These are phyloP conservation scores for Phyllotis vaccarum DNA, from an alignment of 2,797 vertebrate genomes.

Conservation along the genomic window DNA sequence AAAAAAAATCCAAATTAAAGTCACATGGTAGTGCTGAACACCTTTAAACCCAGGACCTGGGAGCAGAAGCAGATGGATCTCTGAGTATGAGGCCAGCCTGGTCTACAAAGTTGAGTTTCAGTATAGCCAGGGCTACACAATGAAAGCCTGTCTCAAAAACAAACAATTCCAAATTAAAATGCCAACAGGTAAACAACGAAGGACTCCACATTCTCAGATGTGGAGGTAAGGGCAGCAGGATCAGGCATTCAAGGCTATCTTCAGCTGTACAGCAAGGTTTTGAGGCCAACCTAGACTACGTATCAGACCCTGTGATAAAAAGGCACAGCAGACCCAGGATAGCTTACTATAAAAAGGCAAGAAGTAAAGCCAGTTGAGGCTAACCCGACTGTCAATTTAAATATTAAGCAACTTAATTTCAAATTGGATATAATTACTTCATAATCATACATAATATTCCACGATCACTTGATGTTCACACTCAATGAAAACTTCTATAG, in stretches of 20 bases:
- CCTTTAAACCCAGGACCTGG: background rate
- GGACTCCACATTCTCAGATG: background rate
- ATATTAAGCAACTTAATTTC: background rate
- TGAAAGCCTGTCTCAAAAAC: background rate
- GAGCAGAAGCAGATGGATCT: background rate
- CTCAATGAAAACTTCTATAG: background rate
- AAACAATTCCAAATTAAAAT: constrained; percentile 29
- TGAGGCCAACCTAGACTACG: background rate
- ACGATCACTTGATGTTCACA: background rate
- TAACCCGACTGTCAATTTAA: background rate
- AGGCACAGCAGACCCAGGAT: background rate
- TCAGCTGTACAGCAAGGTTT: background rate
- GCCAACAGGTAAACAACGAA: background rate
- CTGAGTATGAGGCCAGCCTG: background rate
- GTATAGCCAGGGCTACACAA: background rate
- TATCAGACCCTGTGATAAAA: background rate
- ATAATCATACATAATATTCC: background rate
- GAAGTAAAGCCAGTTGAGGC: background rate
- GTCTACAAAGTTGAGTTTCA: background rate
- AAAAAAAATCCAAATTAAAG: background rate
- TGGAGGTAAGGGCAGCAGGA: background rate
- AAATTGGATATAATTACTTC: background rate
- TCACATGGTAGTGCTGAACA: background rate
- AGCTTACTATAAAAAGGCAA: background rate
- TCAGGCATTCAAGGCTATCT: background rate